phyloP scores from a whole-genome alignment of 2,888 invertebrate species.

The Noctua pronuba region DNA sequence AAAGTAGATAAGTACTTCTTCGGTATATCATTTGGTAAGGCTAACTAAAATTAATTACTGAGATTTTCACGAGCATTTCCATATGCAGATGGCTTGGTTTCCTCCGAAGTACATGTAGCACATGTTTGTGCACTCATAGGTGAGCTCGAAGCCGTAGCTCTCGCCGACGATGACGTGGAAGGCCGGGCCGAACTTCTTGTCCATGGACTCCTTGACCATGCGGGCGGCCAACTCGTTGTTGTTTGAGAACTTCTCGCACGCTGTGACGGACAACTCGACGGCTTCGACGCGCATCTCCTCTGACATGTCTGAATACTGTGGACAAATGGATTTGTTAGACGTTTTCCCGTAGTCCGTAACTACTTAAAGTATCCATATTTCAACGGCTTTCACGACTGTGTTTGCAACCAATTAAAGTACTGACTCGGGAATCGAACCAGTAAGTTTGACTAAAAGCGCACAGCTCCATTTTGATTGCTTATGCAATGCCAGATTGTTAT shows the following conservation, averaged over 20 bases:
- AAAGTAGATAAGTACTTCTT: slow-evolving; percentile 39
- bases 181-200: slow-evolving; percentile 98
- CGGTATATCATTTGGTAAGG: slow-evolving; percentile 56
- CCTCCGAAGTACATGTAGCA: slow-evolving; percentile 98
- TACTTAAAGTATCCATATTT: background rate
- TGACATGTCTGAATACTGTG: slow-evolving; percentile 97
- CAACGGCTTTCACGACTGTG: background rate
- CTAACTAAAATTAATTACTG: slow-evolving; percentile 33
- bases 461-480: background rate
- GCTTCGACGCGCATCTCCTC: slow-evolving; percentile 98
- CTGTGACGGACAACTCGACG: slow-evolving; percentile 97
- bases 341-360: background rate
- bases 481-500: background rate
- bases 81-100: slow-evolving; percentile 96
- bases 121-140: slow-evolving; percentile 96
- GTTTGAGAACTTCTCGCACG: slow-evolving; percentile 96
- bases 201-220: slow-evolving; percentile 98
- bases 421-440: slow-evolving; percentile 3
- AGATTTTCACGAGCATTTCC: slow-evolving; percentile 94
- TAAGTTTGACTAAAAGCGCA: background rate
- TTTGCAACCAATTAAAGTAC: background rate
- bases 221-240: slow-evolving; percentile 98
- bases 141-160: slow-evolving; percentile 97
- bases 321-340: slow-evolving; percentile 60
- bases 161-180: slow-evolving; percentile 99